A percentile compares a stretch with the other conserved stretches of the same genome.
phyloP scores from a whole-genome alignment of 1,140 invertebrate genomes.

The Gonatopus flavifemur region DNA sequence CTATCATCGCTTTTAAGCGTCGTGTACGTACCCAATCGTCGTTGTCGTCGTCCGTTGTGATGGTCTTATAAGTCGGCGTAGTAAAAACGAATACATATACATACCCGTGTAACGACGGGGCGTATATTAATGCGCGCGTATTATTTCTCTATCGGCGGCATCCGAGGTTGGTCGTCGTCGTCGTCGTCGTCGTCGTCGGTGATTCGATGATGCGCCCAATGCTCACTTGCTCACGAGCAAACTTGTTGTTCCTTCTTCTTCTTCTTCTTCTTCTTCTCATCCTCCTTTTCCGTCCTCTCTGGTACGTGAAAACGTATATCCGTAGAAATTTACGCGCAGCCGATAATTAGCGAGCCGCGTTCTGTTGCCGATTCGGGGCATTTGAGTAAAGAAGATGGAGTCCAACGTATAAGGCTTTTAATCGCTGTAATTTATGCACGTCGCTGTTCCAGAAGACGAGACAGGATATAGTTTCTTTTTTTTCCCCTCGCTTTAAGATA shows the following conservation, averaged over 20 bases:
- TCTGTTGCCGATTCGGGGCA: conserved; percentile 29
- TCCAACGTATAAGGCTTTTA: too few species aligned
- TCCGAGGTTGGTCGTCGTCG: too few species aligned
- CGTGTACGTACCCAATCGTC: conserved; percentile 7
- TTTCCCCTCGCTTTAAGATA: too few species aligned
- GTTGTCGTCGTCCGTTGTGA: neutral
- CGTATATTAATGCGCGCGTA: conserved; percentile 25
- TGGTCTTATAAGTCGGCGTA: neutral
- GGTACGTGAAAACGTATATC: conserved; percentile 23
- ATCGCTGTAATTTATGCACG: too few species aligned
- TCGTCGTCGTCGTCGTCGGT: conserved; percentile 10
- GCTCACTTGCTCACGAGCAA: too few species aligned
- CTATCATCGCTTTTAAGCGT: conserved; percentile 11
- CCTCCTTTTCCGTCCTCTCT: too few species aligned
- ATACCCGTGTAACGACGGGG: conserved; percentile 21
- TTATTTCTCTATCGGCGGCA: conserved; percentile 39
- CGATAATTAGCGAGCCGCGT: conserved; percentile 48
- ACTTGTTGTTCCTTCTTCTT: too few species aligned
- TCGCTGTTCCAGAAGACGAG: too few species aligned
- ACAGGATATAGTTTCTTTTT: too few species aligned
- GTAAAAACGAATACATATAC: neutral
- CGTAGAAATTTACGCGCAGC: conserved; percentile 39
- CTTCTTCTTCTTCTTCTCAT: too few species aligned
- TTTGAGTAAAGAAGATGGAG: conserved; percentile 13
- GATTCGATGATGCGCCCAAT: too few species aligned